Conservation (phyloP, 2,797 vertebrate species). For the Alosa sapidissima region DNA sequence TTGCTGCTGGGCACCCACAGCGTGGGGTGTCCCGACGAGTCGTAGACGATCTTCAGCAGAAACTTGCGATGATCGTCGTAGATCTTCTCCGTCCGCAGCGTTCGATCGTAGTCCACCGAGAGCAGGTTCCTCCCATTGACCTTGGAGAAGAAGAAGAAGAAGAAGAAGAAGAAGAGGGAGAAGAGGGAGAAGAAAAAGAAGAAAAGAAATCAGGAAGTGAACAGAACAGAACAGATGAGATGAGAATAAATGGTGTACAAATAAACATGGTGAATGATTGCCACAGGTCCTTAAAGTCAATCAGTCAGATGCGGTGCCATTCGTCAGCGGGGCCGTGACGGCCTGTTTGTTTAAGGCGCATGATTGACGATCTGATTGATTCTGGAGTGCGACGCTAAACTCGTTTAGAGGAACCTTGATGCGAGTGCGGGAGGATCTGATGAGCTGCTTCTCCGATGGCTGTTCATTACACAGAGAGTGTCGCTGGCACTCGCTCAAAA, state of each 20-base stretch:
- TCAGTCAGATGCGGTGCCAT: conserved; percentile 50
- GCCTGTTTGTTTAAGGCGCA: conserved; percentile 60
- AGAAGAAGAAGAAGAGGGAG: conserved; percentile 49
- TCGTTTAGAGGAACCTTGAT: conserved; percentile 73
- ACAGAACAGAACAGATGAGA: not conserved
- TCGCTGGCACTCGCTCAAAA: conserved; percentile 70
- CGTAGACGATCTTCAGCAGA: conserved; percentile 92
- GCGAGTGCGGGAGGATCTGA: conserved; percentile 60
- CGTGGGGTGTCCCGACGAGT: conserved; percentile 90
- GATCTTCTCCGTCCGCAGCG: conserved; percentile 92
- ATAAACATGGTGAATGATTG: not conserved
- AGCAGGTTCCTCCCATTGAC: conserved; percentile 97
- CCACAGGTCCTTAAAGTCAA: conserved; percentile 55
- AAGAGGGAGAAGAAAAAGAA: not conserved
- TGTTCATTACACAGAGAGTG: conserved; percentile 73
- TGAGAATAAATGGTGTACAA: conserved; percentile 20
- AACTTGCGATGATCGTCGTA: conserved; percentile 99
- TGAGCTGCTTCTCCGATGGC: conserved; percentile 62
- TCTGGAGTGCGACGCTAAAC: conserved; percentile 60
- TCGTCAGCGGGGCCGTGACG: conserved; percentile 61
- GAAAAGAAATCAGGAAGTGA: not conserved
- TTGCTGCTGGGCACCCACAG: conserved; percentile 97
- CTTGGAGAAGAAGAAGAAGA: conserved; percentile 67
- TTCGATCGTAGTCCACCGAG: conserved; percentile 95
- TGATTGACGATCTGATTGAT: conserved; percentile 65